Conservation (phyloP, 2,797 vertebrate species). For the Lagodon rhomboides region DNA sequence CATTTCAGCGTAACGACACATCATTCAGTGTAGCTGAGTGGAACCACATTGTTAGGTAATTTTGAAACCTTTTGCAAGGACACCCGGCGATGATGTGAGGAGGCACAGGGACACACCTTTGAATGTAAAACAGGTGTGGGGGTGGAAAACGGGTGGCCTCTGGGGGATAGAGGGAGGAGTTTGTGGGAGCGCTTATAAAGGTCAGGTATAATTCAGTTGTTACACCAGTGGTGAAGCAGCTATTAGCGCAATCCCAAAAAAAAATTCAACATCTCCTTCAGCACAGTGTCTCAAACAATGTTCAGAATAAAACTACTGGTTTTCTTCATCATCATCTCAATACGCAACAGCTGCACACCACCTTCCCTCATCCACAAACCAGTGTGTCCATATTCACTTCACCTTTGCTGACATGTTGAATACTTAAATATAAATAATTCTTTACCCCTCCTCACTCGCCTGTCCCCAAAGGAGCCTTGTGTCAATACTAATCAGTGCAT, state of each 20-base stretch:
- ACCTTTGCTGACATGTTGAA: slow-evolving; percentile 37
- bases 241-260: neutral
- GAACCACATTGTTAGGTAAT: slow-evolving; percentile 27
- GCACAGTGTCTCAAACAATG: neutral
- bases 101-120: slow-evolving; percentile 53
- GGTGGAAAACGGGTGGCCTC: slow-evolving; percentile 47
- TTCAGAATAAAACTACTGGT: too few species aligned
- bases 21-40: neutral
- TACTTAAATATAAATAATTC: neutral
- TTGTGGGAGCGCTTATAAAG: slow-evolving; percentile 24
- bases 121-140: slow-evolving; percentile 67
- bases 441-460: slow-evolving; percentile 43
- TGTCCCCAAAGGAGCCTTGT: slow-evolving; percentile 62
- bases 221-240: neutral
- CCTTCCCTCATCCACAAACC: slow-evolving; percentile 20
- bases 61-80: slow-evolving; percentile 47
- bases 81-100: slow-evolving; percentile 30
- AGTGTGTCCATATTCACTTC: slow-evolving; percentile 28
- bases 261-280: neutral
- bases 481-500: slow-evolving; percentile 72
- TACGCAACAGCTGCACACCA: slow-evolving; percentile 8
- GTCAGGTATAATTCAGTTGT: slow-evolving; percentile 28
- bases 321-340: neutral
- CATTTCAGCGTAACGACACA: slow-evolving; percentile 5
- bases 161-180: slow-evolving; percentile 38